Evolutionary conservation across 2,888 invertebrate genomes (phyloP).

Genomic region (Leptinotarsa tumamoca): DNA sequence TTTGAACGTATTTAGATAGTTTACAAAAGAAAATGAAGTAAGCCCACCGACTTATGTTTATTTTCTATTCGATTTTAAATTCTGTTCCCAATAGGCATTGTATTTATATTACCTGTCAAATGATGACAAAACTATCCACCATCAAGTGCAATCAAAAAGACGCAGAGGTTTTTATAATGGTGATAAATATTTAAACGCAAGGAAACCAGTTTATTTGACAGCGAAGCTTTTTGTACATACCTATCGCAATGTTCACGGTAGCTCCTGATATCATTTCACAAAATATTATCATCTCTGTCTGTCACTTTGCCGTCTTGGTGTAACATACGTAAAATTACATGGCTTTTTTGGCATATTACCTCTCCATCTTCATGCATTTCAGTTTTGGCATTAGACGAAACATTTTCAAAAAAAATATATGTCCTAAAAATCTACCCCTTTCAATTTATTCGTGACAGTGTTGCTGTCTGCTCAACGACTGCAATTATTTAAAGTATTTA

Average conservation of each 20-base stretch:
- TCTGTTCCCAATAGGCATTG: slow-evolving; percentile 41
- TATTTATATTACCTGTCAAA: slow-evolving; percentile 48
- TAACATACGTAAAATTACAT: slow-evolving; percentile 31
- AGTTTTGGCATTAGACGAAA: too few relatives aligned
- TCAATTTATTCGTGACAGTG: too few relatives aligned
- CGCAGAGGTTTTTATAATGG: slow-evolving; percentile 49
- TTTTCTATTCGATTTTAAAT: slow-evolving; percentile 26
- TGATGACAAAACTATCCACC: slow-evolving; percentile 48
- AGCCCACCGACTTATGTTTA: neutral
- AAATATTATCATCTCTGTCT: slow-evolving; percentile 50
- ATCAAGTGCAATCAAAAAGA: slow-evolving; percentile 45
- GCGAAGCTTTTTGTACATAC: slow-evolving; percentile 35
- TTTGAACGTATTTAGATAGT: neutral
- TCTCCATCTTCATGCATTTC: neutral
- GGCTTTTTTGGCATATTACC: neutral
- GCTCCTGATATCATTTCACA: slow-evolving; percentile 45
- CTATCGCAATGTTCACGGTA: slow-evolving; percentile 35
- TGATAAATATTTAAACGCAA: slow-evolving; percentile 50
- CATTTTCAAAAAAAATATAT: too few relatives aligned
- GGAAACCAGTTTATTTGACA: slow-evolving; percentile 45
- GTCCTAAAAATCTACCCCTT: too few relatives aligned
- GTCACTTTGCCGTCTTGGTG: slow-evolving; percentile 44
- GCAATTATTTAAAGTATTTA: too few relatives aligned
- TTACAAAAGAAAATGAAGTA: neutral
- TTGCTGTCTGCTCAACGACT: too few relatives aligned